Evolutionary conservation across 2,113 vertebrate species (phyloP), one percentile per base, ranked within the genome.

Genomic region (Lipophrys pholis): DNA sequence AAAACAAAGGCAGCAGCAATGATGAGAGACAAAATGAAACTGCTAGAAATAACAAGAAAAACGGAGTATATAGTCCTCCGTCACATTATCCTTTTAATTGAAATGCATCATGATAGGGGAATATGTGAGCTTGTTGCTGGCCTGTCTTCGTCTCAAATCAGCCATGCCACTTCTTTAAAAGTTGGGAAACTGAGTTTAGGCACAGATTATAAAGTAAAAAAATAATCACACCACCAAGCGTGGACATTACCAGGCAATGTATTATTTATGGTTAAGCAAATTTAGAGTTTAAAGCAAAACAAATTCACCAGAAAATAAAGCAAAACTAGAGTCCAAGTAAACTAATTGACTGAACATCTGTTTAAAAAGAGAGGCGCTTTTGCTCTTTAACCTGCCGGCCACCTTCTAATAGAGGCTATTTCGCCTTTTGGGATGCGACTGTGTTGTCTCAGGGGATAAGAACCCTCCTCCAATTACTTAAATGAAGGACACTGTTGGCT

Each of bases 21-120:
- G 38, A 7, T 48, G 50, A 58, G n/a, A 45, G 41, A 39, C 45
- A 63, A 59, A 63, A 53, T 57, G 60, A 17, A 68, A 69, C 35
- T 2, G 42, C 49, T 17, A 55, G 36, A 82, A 42, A 61, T 45
- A 67, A 59, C 14, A 15, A 46, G 39, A 15, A 12, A 59, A 63
- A 63, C 30, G 30, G 41, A 66, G 35, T 0, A 6, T 41, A 76
- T 64, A 49, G 42, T 64, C 42, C 43, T 51, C 21, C 41, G 50
- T 68, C 51, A 68, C 54, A 36, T 49, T 63, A 77, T 59, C 43
- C 16, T 42, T 54, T 62, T 57, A 69, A 80, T 49, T 30, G 4
- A 30, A 11, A 56, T 70, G 50, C 60, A 39, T 48, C 69, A 70
- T 60, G 15, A 35, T 58, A 11, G 56, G 15, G 56, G 56, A 0